A percentile compares a stretch with the other conserved stretches of the same genome.
These are phyloP conservation scores for Loripinus fragilis DNA, from an alignment of 2,888 invertebrate species.

Conservation along the genomic window DNA sequence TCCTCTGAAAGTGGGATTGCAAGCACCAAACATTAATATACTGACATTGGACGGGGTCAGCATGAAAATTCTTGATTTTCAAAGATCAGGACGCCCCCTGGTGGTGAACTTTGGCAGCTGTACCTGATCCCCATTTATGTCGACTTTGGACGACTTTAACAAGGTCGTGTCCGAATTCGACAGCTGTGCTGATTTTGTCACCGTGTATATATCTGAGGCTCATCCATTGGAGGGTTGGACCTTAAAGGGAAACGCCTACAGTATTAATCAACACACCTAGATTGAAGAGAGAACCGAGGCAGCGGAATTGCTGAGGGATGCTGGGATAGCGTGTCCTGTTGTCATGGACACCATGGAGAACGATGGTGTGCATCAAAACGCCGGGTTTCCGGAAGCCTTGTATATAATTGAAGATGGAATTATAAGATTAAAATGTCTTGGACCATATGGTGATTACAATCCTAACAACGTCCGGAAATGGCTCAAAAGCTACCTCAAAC, in stretches of 20 bases:
- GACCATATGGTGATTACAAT: slow-evolving; percentile 28
- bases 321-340: slow-evolving; percentile 56
- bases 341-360: slow-evolving; percentile 70
- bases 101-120: no score
- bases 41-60: slow-evolving; percentile 24
- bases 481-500: neutral
- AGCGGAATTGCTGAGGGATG: slow-evolving; percentile 49
- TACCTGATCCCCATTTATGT: slow-evolving; percentile 79
- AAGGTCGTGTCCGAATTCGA: slow-evolving; percentile 64
- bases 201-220: slow-evolving; percentile 76
- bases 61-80: slow-evolving; percentile 53
- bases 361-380: slow-evolving; percentile 64
- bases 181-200: slow-evolving; percentile 69
- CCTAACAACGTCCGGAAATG: slow-evolving; percentile 12
- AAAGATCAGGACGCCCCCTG: slow-evolving; percentile 59
- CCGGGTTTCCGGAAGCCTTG: slow-evolving; percentile 70
- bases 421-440: slow-evolving; percentile 63
- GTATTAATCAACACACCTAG: slow-evolving; percentile 59
- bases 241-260: slow-evolving; percentile 58
- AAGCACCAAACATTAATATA: slow-evolving; percentile 53
- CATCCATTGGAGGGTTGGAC: slow-evolving; percentile 76
- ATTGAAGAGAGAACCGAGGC: slow-evolving; percentile 67
- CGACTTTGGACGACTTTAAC: slow-evolving; percentile 68
- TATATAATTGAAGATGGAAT: slow-evolving; percentile 67
- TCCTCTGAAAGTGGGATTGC: slow-evolving; percentile 22